Evolutionary conservation across 2,113 vertebrate species (phyloP), one percentile per base, ranked within the genome.

Genomic region (Rutilus rutilus): DNA sequence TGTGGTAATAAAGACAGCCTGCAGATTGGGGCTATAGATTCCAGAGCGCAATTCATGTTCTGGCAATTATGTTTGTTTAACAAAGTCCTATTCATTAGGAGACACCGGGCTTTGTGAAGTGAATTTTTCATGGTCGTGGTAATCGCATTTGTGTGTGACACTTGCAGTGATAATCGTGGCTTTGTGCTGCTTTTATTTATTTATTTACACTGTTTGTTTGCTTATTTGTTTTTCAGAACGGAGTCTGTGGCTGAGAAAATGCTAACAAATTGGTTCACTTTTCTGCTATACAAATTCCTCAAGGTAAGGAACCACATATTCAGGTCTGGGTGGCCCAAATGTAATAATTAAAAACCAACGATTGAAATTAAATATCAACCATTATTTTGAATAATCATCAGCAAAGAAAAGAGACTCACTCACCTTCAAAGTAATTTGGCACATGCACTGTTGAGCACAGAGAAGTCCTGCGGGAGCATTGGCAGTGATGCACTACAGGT

Each of bases 221-320:
- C 57, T 64, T 4, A n/a, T 71, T 62, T 89, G 78, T 65, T 4
- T 92, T 91, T 76, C 89, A 97, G 96, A 92, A 97, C 96, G 0
- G 96, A 97, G 88, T 97, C 96, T 0, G 96, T 97, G 85, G 96
- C 96, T 10, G 96, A 97, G 90, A 97, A 97, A 86, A 97, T 97
- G 96, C 86, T 97, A 73, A 97, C 96, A 50, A 97, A 97, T 59
- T 97, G 96, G 96, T 97, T 97, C 90, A 97, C 96, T 1, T 97
- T 97, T 88, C 94, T 97, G 10, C 93, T 97, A 45, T 97, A 97
- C 93, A 97, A 97, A 85, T 97, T 97, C 88, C 95, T 97, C 59
- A 97, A 97, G 96, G 96, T 97, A 95, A 89, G 77, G 36, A 4
- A 45, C 2, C 36, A 82, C 33, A 54, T 33, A 11, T 12, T 79